Base-by-base conservation (phyloP, 1,140 invertebrate species). In the Dysdera silvatica region DNA sequence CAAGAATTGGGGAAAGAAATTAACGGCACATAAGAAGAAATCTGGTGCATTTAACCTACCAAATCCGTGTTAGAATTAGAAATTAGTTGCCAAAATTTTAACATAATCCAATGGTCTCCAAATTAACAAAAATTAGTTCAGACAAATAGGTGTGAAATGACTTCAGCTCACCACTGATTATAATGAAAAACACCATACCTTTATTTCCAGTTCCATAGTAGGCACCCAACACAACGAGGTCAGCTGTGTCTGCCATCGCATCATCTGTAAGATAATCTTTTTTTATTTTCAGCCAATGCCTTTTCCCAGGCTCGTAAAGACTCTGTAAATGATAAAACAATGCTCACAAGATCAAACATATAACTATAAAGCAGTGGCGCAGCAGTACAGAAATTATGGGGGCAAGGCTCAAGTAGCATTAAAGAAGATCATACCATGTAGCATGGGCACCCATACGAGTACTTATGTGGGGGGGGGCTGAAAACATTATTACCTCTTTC, bases 281-380 rank as follows among this genome's bases (percentile, higher is more conserved):
- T 74, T 96, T 96, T 12, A 96, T 85, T 80, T 96, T 96, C 43
- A 95, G 73, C 93, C 92, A 95, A 75, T 93, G 90, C 24, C 92
- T 80, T 74, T 95, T 95, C 1, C 92, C 92, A 0, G 92, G 92
- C 72, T 95, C 89, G 77, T 95, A 95, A 54, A 82, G 83, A 71
- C 89, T 84, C 78, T 88, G 75, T 28, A 31, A 54, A 28, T 43
- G 18, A 18, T 37, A 37, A 10, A 37, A 37, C n/a, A 37, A 8
- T 37, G n/a, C n/a, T 10, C 8, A 37, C 8, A 10, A 37, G n/a
- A 37, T 37, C 8, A 37, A 37, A 37, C 35, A 37, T 37, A 37
- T 37, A 37, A 37, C 35, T 37, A 37, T 37, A 37, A 8, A 10
- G n/a, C 35, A n/a, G n/a, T 10, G 8, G 8, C 18, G 8, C 32